These are phyloP conservation scores for Mongoloraphidia duomilia DNA, from an alignment of 2,888 invertebrate species.

Conservation along the genomic window DNA sequence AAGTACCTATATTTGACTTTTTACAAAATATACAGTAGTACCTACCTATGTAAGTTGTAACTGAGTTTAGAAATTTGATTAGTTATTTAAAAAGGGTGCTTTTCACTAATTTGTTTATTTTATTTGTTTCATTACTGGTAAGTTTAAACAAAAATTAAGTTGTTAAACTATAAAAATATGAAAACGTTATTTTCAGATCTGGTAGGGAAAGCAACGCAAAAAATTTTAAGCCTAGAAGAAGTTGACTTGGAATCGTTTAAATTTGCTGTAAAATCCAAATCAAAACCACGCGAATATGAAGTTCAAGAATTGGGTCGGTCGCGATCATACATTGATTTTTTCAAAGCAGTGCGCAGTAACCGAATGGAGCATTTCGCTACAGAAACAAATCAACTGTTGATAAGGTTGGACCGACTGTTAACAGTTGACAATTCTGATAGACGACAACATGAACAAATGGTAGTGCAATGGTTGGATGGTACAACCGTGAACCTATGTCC, in stretches of 20 bases:
- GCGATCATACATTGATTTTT: constrained; percentile 56
- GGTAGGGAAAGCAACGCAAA: constrained; percentile 82
- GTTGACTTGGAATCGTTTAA: constrained; percentile 44
- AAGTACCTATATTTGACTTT: no score
- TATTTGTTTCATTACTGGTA: no score
- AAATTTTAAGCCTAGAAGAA: constrained; percentile 64
- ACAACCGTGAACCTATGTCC: constrained; percentile 80
- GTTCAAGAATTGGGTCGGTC: constrained; percentile 51
- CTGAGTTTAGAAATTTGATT: no score
- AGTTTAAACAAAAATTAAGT: background rate
- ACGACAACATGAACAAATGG: constrained; percentile 57
- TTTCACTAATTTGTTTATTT: no score
- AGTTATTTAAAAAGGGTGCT: no score
- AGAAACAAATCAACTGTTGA: constrained; percentile 90
- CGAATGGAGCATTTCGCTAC: constrained; percentile 78
- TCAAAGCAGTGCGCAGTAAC: constrained; percentile 49
- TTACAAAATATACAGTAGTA: no score
- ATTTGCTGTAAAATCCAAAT: constrained; percentile 30
- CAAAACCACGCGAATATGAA: constrained; percentile 34
- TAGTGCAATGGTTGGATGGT: constrained; percentile 90
- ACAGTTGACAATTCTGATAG: constrained; percentile 52
- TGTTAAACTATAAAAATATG: background rate
- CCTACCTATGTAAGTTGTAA: no score
- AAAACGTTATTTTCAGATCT: constrained; percentile 32
- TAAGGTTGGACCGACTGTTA: constrained; percentile 82